Conservation (phyloP, 2,797 vertebrate species). For the Chloroceryle amazona region DNA sequence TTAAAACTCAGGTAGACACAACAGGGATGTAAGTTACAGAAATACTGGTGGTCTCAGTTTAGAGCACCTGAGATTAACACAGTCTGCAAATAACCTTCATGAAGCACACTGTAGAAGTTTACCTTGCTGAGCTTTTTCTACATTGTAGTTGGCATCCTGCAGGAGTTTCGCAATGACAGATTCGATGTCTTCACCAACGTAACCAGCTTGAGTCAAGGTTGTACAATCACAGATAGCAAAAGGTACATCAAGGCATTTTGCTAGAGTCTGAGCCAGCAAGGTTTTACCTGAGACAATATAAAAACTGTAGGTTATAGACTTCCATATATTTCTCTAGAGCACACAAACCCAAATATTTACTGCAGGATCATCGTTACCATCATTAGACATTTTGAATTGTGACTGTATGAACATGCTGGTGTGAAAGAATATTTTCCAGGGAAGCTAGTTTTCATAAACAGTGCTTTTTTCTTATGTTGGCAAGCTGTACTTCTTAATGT, state of each 20-base stretch:
- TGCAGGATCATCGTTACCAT: not conserved
- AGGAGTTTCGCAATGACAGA: conserved; percentile 97
- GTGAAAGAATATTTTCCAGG: not conserved
- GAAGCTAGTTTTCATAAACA: not conserved
- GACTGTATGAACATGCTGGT: not conserved
- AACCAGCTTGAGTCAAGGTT: conserved; percentile 97
- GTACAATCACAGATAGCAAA: conserved; percentile 99
- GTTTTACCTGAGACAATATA: conserved; percentile 89
- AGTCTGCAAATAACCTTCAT: not conserved
- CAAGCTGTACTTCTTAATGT: not conserved
- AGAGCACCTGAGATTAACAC: not conserved
- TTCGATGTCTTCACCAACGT: conserved; percentile 97
- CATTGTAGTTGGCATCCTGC: conserved; percentile 97
- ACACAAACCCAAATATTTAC: not conserved
- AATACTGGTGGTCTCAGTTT: not conserved
- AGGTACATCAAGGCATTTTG: conserved; percentile 96
- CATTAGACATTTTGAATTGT: not conserved
- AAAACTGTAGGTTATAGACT: not conserved
- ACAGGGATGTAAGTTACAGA: not conserved
- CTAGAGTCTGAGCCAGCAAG: conserved; percentile 95
- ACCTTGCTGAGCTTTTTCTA: conserved; percentile 99
- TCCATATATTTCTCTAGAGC: not conserved
- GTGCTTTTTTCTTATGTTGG: not conserved
- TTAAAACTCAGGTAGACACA: not conserved
- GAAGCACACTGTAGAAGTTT: not conserved